phyloP scores from a whole-genome alignment of 2,113 vertebrate species.

The Rhegmatorhina hoffmannsi region DNA sequence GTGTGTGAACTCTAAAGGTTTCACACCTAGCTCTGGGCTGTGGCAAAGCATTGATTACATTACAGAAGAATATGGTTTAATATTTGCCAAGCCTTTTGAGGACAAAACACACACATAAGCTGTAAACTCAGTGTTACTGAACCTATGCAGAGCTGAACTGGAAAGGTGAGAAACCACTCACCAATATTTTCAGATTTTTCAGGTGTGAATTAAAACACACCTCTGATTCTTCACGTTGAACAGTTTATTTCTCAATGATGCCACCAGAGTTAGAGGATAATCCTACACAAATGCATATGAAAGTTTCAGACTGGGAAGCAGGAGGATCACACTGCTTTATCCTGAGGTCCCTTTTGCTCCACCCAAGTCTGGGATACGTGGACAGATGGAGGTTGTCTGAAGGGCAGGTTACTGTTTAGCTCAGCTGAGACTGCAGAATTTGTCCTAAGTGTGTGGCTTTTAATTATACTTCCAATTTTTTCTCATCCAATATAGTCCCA shows the following conservation, averaged over 20 bases:
- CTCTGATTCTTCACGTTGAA: not conserved
- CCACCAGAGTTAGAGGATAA: not conserved
- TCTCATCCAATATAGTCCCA: not conserved
- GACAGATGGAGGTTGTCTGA: not conserved
- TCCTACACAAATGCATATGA: not conserved
- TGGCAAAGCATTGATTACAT: not conserved
- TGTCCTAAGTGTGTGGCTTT: not conserved
- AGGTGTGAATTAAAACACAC: not conserved
- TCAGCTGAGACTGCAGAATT: not conserved
- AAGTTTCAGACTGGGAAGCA: not conserved
- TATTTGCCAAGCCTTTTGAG: not conserved
- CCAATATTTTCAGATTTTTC: not conserved
- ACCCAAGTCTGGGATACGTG: not conserved
- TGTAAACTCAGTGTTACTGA: not conserved
- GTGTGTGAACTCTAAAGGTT: not conserved
- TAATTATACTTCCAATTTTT: not conserved
- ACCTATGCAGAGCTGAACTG: not conserved
- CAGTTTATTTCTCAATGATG: not conserved
- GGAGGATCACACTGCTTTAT: not conserved
- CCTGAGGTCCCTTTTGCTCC: not conserved
- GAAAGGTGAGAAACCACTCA: not conserved
- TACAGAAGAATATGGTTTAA: not conserved
- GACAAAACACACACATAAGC: not conserved
- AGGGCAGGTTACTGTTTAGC: not conserved
- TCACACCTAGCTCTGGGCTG: not conserved